Conservation (phyloP, 2,797 vertebrate species). For the Gymnocypris eckloni region DNA sequence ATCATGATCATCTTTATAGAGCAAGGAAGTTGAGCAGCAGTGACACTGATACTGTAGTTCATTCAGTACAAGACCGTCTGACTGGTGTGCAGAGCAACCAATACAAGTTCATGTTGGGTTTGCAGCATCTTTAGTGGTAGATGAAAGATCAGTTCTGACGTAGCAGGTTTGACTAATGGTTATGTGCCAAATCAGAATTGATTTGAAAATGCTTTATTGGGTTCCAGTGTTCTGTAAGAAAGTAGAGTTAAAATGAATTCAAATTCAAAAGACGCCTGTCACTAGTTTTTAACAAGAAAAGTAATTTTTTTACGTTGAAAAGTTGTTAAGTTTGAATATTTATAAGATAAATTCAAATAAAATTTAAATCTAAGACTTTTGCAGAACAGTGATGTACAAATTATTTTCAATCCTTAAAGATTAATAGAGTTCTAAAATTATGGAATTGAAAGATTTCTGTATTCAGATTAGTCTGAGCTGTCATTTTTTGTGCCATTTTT, state of each 20-base stretch:
- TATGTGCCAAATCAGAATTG: not conserved
- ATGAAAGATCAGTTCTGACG: not conserved
- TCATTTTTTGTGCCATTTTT: too few species aligned
- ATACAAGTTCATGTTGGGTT: not conserved
- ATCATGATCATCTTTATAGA: not conserved
- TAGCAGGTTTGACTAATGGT: too few species aligned
- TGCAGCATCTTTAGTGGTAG: not conserved
- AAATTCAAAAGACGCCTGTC: not conserved
- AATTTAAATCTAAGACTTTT: not conserved
- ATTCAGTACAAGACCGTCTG: not conserved
- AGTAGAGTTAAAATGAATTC: not conserved
- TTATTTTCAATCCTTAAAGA: too few species aligned
- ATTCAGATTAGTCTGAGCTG: not conserved
- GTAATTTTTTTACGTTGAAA: not conserved
- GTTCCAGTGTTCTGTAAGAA: not conserved
- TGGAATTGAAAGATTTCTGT: not conserved
- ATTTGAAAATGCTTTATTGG: not conserved
- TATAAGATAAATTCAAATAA: not conserved
- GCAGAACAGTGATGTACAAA: not conserved
- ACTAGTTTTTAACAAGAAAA: not conserved
- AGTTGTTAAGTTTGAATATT: not conserved
- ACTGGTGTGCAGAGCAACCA: not conserved
- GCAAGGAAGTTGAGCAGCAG: not conserved
- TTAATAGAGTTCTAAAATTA: not conserved
- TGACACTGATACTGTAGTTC: not conserved